Percentiles rank a stretch among this genome's conserved stretches.
Conservation (phyloP, 2,797 vertebrate genomes). For the Adrianichthys oophorus region DNA sequence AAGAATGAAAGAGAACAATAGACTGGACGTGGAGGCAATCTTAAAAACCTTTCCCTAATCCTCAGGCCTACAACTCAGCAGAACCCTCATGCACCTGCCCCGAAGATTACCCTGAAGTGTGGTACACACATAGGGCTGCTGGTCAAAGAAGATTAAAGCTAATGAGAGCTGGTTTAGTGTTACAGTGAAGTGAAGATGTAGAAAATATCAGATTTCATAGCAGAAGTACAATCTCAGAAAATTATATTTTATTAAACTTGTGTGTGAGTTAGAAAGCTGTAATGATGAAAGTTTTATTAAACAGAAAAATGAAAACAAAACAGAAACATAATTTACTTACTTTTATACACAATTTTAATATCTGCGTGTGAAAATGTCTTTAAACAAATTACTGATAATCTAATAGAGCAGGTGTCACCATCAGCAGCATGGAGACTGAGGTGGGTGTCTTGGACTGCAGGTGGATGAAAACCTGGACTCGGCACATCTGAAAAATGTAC, state of each 20-base stretch:
- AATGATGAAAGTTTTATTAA: no score
- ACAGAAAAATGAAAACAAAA: no score
- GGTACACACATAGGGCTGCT: conserved; percentile 9
- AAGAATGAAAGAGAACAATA: conserved; percentile 23
- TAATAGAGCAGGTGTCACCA: no score
- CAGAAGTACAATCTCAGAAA: conserved; percentile 6
- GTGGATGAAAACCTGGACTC: no score
- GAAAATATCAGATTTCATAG: neutral
- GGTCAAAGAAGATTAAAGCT: conserved; percentile 32
- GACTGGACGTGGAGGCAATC: conserved; percentile 10
- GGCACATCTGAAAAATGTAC: no score
- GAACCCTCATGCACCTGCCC: conserved; percentile 49
- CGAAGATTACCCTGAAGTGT: conserved; percentile 70
- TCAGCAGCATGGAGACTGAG: no score
- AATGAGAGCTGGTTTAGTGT: conserved; percentile 21
- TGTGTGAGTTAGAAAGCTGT: no score
- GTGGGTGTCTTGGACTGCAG: no score
- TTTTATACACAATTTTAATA: no score
- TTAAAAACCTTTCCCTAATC: conserved; percentile 64
- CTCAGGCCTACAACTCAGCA: conserved; percentile 77
- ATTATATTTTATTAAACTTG: conserved; percentile 32
- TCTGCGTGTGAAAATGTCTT: no score
- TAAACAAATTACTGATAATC: no score
- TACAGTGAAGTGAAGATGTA: conserved; percentile 2
- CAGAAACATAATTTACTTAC: no score